Evolutionary conservation across 2,888 invertebrate genomes (phyloP).

Genomic region (Maniola hyperantus): DNA sequence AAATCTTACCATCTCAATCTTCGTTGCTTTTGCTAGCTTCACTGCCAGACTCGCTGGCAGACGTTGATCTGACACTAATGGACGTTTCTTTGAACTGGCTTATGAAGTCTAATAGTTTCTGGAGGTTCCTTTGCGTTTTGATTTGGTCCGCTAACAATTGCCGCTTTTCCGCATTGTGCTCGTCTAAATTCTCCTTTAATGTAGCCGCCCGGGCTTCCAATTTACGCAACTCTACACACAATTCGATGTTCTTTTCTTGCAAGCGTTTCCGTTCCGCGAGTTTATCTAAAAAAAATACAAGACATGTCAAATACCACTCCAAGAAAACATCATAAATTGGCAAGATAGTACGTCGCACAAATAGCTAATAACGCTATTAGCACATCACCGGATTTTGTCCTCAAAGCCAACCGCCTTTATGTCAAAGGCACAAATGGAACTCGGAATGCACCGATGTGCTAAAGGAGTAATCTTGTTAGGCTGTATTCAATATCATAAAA

Average conservation of each 20-base stretch:
- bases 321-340: not conserved
- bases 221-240: slow-evolving; percentile 72
- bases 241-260: slow-evolving; percentile 73
- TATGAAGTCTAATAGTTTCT: slow-evolving; percentile 77
- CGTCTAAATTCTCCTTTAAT: slow-evolving; percentile 73
- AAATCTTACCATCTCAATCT: slow-evolving; percentile 44
- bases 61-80: slow-evolving; percentile 66
- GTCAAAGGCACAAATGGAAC: no score
- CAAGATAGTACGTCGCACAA: not conserved
- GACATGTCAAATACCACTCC: not conserved
- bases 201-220: slow-evolving; percentile 71
- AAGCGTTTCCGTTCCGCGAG: slow-evolving; percentile 69
- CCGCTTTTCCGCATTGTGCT: slow-evolving; percentile 74
- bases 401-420: no score
- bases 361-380: no score
- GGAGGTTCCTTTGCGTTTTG: slow-evolving; percentile 74
- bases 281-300: slow-evolving; percentile 60
- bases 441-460: no score
- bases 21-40: slow-evolving; percentile 75
- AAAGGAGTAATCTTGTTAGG: no score
- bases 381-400: no score
- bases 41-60: slow-evolving; percentile 69
- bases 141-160: slow-evolving; percentile 74
- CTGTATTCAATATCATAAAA: no score
- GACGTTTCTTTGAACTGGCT: slow-evolving; percentile 77